Base-by-base conservation (phyloP, 2,113 vertebrate species). In the Corapipo altera region DNA sequence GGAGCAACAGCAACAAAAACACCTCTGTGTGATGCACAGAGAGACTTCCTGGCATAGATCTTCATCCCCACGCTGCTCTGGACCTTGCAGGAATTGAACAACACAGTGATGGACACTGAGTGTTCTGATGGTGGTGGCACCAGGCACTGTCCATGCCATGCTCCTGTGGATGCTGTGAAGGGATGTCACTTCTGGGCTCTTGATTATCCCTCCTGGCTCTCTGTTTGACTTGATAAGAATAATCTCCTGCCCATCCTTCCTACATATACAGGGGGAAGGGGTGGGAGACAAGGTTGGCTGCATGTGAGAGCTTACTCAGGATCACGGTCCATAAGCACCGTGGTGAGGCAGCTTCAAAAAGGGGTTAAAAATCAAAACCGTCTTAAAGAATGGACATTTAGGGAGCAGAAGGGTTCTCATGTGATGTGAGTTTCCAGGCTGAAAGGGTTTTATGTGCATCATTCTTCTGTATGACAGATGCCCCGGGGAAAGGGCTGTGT, bases 361-460 rank as follows among this genome's bases (percentile, higher is more conserved):
- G 23, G 37, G 11, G 26, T 55, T 84, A 80, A 85, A 83, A 83
- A 75, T 69, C 48, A 57, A 80, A 88, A 69, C 61, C 6, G 24
- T 86, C 59, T 61, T 84, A 37, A 79, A 72, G 44, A 82, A 54
- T 18, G 73, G 85, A 67, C 64, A 84, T 82, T 61, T 55, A 77
- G 24, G 77, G 54, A 96, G 12, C 27, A 88, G 55, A 54, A 59
- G 51, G 55, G 27, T 64, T 89, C 62, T 64, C 17, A 37, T 80
- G 46, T 92, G 91, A 58, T 93, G 23, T 24, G 61, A 81, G 54
- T 72, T 92, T 91, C 67, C 81, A 89, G 41, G 82, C 71, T 85
- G 66, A 93, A 82, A 54, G 69, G 64, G 28, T 83, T 92, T 88
- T 88, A 26, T 79, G 87, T 85, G 55, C 75, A 93, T 84, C 51